Evolutionary conservation across 1,140 invertebrate genomes (phyloP).

Genomic region (Lycorma delicatula): DNA sequence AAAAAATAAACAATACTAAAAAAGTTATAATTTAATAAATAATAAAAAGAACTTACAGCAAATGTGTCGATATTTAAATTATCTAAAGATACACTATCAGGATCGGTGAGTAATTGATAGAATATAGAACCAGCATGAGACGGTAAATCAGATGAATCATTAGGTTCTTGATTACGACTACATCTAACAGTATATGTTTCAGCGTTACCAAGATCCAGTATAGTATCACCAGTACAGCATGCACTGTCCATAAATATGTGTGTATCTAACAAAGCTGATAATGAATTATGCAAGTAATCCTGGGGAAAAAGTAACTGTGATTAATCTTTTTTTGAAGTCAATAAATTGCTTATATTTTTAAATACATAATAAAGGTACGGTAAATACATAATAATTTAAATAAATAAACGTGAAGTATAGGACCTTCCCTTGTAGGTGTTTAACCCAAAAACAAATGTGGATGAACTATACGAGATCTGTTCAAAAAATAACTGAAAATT

Average conservation of each 20-base stretch:
- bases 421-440: too few species aligned
- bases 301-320: conserved; percentile 24
- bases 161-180: conserved; percentile 40
- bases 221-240: conserved; percentile 43
- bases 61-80: conserved; percentile 49
- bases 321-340: background rate
- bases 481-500: too few species aligned
- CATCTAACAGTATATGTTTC: conserved; percentile 50
- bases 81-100: conserved; percentile 52
- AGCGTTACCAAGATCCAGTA: conserved; percentile 52
- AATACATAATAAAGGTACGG: too few species aligned
- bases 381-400: too few species aligned
- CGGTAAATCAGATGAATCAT: conserved; percentile 47
- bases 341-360: background rate
- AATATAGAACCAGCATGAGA: conserved; percentile 52
- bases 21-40: too few species aligned
- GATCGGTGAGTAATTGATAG: conserved; percentile 51
- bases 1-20: too few species aligned
- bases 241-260: conserved; percentile 49
- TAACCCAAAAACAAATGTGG: too few species aligned
- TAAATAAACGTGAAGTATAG: too few species aligned
- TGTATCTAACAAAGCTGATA: conserved; percentile 48
- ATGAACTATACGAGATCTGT: too few species aligned
- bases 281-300: conserved; percentile 44
- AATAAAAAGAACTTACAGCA: conserved; percentile 42